Evolutionary conservation across 1,140 invertebrate genomes (phyloP).

Genomic region (Lucilia sericata): DNA sequence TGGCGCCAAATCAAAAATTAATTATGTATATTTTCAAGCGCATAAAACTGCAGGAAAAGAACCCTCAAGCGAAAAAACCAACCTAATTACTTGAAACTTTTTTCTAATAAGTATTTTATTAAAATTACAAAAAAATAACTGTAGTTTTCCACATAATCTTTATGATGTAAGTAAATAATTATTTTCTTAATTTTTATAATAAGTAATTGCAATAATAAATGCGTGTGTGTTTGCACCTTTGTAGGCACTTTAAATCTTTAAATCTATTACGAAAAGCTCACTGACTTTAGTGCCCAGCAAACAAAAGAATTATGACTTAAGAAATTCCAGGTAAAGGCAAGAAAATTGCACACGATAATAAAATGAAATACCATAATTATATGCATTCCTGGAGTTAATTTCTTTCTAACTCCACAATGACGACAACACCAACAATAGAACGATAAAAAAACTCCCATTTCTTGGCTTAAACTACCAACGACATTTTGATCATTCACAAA

Average conservation of each 20-base stretch:
- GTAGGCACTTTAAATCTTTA: background rate
- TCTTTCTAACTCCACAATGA: background rate
- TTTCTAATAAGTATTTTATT: background rate
- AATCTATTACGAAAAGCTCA: background rate
- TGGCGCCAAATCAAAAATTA: conserved; percentile 1
- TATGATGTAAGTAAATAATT: background rate
- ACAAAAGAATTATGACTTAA: background rate
- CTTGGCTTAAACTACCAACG: background rate
- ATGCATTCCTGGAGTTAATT: conserved; percentile 1
- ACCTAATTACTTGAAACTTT: background rate
- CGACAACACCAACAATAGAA: background rate
- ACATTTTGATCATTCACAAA: conserved; percentile 18
- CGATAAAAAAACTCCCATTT: background rate
- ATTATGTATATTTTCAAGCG: background rate
- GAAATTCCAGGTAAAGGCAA: background rate
- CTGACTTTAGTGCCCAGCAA: background rate
- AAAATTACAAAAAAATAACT: background rate
- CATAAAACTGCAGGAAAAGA: background rate
- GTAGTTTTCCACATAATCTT: background rate
- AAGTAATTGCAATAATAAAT: background rate
- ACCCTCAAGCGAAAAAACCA: background rate
- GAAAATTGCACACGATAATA: background rate
- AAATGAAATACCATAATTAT: background rate
- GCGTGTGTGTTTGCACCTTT: background rate
- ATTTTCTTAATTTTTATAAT: no score